Percentiles rank a stretch among this genome's conserved stretches.
phyloP scores from a whole-genome alignment of 2,888 invertebrate species.

The Cheilosia pagana region DNA sequence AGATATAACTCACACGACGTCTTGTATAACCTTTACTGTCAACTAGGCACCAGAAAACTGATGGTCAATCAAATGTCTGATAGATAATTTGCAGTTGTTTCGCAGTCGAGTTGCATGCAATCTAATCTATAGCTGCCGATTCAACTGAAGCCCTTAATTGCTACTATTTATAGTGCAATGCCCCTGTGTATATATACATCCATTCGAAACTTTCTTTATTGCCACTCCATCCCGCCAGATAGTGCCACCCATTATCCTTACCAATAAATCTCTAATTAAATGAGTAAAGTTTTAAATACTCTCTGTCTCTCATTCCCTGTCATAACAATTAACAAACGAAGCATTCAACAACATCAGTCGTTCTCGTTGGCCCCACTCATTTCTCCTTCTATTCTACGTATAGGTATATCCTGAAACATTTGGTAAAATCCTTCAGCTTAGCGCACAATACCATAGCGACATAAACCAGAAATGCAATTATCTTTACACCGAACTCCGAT shows the following conservation, averaged over 20 bases:
- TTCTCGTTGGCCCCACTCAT: slow-evolving; percentile 7
- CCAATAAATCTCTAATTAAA: slow-evolving; percentile 72
- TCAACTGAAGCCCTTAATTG: slow-evolving; percentile 2
- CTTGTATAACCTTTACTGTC: too few species aligned
- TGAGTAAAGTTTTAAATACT: slow-evolving; percentile 72
- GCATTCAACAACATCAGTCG: slow-evolving; percentile 68
- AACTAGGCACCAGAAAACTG: too few species aligned
- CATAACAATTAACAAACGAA: slow-evolving; percentile 73
- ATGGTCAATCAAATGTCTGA: too few species aligned
- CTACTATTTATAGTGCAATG: slow-evolving; percentile 36
- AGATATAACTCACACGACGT: too few species aligned
- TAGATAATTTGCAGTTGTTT: background rate
- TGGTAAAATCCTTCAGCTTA: slow-evolving; percentile 73
- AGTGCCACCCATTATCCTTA: slow-evolving; percentile 46
- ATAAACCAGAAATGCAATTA: slow-evolving; percentile 75
- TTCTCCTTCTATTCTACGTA: slow-evolving; percentile 14
- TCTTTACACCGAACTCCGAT: slow-evolving; percentile 65
- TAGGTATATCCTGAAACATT: slow-evolving; percentile 47
- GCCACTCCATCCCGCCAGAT: background rate
- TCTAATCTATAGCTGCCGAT: background rate
- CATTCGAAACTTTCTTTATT: slow-evolving; percentile 27
- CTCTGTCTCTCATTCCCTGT: slow-evolving; percentile 55
- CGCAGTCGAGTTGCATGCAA: background rate
- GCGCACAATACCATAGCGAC: slow-evolving; percentile 70
- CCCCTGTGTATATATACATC: background rate